Evolutionary conservation across 2,888 invertebrate species (phyloP), one percentile per base, ranked within the genome.

Genomic region (Spatulosminthurus flaviceps): DNA sequence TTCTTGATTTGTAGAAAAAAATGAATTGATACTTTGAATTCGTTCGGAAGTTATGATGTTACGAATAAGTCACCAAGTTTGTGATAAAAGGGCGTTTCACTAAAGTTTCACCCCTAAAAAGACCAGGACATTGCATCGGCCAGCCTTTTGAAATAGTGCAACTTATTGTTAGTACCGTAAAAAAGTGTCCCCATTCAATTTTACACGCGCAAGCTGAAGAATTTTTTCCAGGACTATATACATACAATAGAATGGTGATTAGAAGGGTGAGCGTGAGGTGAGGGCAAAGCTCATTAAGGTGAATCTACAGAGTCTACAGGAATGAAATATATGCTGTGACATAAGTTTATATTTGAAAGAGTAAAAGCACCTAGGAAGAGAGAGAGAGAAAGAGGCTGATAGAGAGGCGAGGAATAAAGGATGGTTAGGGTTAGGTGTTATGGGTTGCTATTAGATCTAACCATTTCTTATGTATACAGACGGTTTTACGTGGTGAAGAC

Each of bases 211-310:
- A 72, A 79, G 71, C 71, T 60, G 34, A 22, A 64, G 34, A 66
- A 34, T 5, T 16, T 51, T 16, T 19, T 9, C 7, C 16, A 51
- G 5, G 51, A 11, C 5, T n/a, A 51, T 51, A 9, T 51, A 4
- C 5, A 16, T 9, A 60, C 24, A 61, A 60, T 42, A 72, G 60
- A 42, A 21, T 43, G 66, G 72, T 74, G 80, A 76, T 79, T 79
- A 79, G 78, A 78, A 71, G 78, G 76, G 70, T 73, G 73, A 71
- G 78, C 72, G 70, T 73, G 73, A 80, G 73, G 79, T 29, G 73
- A 79, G 79, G 73, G 42, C 70, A 29, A 51, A 22, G 69, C 79
- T 79, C 79, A 79, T 79, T 79, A 79, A 79, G 79, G 79, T 79
- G 79, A 79, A 79, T 28, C 70, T n/a, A 71, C 66, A 76, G 79